These are phyloP conservation scores for Stratiolaelaps scimitus DNA, from an alignment of 1,140 invertebrate species.

Conservation along the genomic window DNA sequence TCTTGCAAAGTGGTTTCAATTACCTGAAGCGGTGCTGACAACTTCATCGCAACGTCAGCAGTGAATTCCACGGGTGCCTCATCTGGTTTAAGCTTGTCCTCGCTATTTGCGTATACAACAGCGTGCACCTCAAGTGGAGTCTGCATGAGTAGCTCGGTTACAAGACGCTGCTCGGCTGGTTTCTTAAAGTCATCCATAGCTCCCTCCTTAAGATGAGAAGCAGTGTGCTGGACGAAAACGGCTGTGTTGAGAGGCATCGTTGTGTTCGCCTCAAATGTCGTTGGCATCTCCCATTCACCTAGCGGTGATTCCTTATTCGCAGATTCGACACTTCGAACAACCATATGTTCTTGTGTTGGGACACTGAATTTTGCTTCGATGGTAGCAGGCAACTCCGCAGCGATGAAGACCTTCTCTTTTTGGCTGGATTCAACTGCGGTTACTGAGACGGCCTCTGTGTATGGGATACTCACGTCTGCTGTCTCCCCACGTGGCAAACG, in stretches of 20 bases:
- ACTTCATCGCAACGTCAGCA: constrained; percentile 12
- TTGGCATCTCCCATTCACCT: constrained; percentile 26
- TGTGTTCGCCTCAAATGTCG: constrained; percentile 27
- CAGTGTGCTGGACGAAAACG: constrained; percentile 18
- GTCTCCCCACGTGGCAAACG: constrained; percentile 41
- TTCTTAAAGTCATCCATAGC: constrained; percentile 6
- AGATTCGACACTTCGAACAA: constrained; percentile 30
- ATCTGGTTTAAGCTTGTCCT: background rate
- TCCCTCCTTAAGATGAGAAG: constrained; percentile 14
- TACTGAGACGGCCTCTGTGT: constrained; percentile 46
- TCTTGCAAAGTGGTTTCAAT: constrained; percentile 45
- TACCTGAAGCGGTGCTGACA: constrained; percentile 3
- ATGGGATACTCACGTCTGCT: constrained; percentile 44
- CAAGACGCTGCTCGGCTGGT: background rate
- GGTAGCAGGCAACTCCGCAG: background rate
- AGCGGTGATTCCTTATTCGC: constrained; percentile 32
- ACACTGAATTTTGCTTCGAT: constrained; percentile 29
- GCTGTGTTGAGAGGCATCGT: constrained; percentile 28
- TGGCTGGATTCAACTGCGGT: constrained; percentile 36
- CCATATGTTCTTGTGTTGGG: constrained; percentile 33
- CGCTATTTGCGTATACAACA: background rate
- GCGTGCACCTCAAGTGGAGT: constrained; percentile 8
- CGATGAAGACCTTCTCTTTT: constrained; percentile 23
- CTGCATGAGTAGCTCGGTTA: background rate
- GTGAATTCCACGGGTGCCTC: constrained; percentile 35